These are phyloP conservation scores for Ctenicera cuprea DNA, from an alignment of 2,888 invertebrate species.

Conservation along the genomic window DNA sequence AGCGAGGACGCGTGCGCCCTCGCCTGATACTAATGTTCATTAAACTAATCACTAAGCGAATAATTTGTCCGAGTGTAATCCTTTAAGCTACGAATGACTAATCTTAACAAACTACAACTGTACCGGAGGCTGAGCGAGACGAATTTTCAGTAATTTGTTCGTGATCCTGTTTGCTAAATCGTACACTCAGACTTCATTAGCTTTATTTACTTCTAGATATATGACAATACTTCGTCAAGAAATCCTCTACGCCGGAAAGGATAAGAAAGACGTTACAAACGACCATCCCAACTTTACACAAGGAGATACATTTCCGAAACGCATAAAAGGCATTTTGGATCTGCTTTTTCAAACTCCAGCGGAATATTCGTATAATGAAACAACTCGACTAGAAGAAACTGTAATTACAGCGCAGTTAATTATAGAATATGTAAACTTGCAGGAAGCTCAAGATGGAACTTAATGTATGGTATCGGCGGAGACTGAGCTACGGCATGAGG, in stretches of 20 bases:
- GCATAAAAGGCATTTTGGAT: neutral
- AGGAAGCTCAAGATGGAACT: neutral
- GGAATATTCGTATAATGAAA: neutral
- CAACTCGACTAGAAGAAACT: conserved; percentile 13
- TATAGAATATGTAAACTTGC: neutral
- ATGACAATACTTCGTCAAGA: conserved; percentile 56
- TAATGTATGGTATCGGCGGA: neutral
- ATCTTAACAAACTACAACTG: conserved; percentile 70
- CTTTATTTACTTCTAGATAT: conserved; percentile 57
- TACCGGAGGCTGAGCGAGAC: conserved; percentile 66
- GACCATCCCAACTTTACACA: conserved; percentile 7
- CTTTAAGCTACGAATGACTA: conserved; percentile 67
- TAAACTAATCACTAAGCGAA: conserved; percentile 70
- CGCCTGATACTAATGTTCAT: conserved; percentile 66
- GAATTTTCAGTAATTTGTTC: conserved; percentile 67
- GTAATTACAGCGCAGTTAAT: neutral
- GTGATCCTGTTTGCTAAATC: conserved; percentile 62
- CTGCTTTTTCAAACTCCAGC: neutral
- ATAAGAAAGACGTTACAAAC: conserved; percentile 34
- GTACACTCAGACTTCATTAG: conserved; percentile 53
- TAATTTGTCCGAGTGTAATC: conserved; percentile 70
- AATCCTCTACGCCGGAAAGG: conserved; percentile 35
- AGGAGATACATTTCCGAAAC: conserved; percentile 21
- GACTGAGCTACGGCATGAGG: too few relatives aligned
- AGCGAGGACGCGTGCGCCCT: conserved; percentile 30